Conservation (phyloP, 1,140 invertebrate genomes). For the Mesaphorura yosii region DNA sequence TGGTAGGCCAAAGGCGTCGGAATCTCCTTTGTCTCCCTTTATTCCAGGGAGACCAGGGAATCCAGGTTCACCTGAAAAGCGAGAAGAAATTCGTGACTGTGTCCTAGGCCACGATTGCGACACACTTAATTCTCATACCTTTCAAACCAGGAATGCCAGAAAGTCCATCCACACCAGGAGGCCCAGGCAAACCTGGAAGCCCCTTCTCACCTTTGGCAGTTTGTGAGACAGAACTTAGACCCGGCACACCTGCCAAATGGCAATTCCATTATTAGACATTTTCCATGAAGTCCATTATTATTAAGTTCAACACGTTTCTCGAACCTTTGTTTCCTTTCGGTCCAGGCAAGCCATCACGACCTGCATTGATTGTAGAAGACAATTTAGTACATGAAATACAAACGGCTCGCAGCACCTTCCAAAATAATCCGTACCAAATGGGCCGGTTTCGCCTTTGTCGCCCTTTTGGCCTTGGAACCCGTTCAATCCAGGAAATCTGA, state of each 20-base stretch:
- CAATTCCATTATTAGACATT: neutral
- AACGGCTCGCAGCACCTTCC: neutral
- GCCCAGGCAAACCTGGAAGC: conserved; percentile 29
- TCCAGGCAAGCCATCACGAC: conserved; percentile 11
- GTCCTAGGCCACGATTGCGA: conserved; percentile 1
- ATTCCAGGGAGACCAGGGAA: neutral
- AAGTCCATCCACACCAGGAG: conserved; percentile 35
- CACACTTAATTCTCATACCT: conserved; percentile 34
- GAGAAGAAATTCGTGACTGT: neutral
- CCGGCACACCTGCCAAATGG: no score
- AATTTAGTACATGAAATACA: neutral
- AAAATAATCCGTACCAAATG: no score
- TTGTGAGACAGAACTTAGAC: neutral
- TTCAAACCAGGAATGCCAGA: conserved; percentile 38
- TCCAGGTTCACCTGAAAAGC: no score
- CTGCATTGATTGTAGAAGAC: neutral
- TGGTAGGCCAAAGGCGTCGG: conserved; percentile 33
- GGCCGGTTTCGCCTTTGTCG: conserved; percentile 9
- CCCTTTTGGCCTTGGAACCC: conserved; percentile 36
- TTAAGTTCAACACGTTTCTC: neutral
- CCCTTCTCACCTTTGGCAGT: conserved; percentile 37
- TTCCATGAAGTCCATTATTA: neutral
- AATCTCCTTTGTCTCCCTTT: conserved; percentile 21
- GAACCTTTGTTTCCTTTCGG: neutral
- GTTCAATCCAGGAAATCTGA: conserved; percentile 49